Evolutionary conservation across 2,888 invertebrate genomes (phyloP).

Genomic region (Drosophila antonietae): DNA sequence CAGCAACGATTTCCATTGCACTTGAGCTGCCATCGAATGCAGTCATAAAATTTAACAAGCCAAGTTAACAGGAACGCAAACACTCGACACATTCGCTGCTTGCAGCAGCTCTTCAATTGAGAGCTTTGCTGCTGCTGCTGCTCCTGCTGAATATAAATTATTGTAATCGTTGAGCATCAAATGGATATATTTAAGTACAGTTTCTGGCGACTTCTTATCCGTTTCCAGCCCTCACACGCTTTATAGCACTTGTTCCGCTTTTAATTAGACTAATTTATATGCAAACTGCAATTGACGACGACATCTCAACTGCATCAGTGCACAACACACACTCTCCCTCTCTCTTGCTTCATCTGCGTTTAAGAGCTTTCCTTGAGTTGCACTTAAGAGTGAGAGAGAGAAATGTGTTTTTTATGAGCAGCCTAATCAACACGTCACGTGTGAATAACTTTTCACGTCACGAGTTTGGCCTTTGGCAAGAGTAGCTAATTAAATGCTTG

Average conservation of each 20-base stretch:
- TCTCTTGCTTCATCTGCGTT: not conserved
- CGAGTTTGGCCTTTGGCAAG: not conserved
- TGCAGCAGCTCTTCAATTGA: slow-evolving; percentile 8
- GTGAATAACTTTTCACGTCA: slow-evolving; percentile 13
- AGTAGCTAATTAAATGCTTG: slow-evolving; percentile 33
- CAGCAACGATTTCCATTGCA: not conserved
- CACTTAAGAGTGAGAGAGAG: slow-evolving; percentile 7
- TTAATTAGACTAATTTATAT: slow-evolving; percentile 71
- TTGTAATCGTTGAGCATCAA: slow-evolving; percentile 41
- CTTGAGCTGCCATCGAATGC: slow-evolving; percentile 26
- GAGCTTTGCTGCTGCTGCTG: not conserved
- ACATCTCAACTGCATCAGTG: slow-evolving; percentile 36
- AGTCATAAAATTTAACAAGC: slow-evolving; percentile 37
- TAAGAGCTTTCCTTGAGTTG: slow-evolving; percentile 1
- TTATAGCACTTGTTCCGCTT: slow-evolving; percentile 53
- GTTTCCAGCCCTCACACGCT: not conserved
- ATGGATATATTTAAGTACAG: slow-evolving; percentile 34
- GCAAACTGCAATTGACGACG: slow-evolving; percentile 60
- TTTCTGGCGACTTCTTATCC: not conserved
- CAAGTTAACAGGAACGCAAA: slow-evolving; percentile 11
- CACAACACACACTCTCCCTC: not conserved
- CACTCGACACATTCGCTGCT: not conserved
- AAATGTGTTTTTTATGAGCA: slow-evolving; percentile 34
- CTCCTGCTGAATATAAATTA: slow-evolving; percentile 31
- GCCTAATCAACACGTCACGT: slow-evolving; percentile 20